Evolutionary conservation across 2,113 vertebrate species (phyloP).

Genomic region (Chionis minor): DNA sequence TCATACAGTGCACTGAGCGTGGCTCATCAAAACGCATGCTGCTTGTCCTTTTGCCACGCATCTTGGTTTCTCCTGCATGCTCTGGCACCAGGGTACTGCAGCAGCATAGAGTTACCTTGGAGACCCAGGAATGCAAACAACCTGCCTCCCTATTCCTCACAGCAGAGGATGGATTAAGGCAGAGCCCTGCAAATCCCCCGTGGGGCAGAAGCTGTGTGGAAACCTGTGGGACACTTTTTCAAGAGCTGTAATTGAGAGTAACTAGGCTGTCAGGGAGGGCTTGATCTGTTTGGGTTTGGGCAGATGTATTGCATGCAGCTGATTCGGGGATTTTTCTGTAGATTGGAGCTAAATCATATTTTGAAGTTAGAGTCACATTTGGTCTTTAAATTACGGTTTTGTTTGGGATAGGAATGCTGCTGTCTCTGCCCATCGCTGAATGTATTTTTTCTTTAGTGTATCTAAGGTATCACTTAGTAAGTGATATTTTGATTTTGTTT

Average conservation of each 20-base stretch:
- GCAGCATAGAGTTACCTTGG: not conserved
- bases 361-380: not conserved
- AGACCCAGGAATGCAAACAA: not conserved
- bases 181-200: not conserved
- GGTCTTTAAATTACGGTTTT: not conserved
- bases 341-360: not conserved
- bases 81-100: not conserved
- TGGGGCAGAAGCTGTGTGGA: not conserved
- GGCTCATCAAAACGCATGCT: not conserved
- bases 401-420: not conserved
- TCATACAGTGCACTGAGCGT: accelerated
- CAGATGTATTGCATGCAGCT: not conserved
- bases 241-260: not conserved
- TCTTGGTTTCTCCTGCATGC: not conserved
- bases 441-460: not conserved
- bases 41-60: not conserved
- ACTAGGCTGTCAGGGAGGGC: not conserved
- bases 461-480: not conserved
- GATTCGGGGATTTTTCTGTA: not conserved
- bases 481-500: not conserved
- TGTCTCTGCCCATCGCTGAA: not conserved
- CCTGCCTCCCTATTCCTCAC: not conserved
- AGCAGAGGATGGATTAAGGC: not conserved
- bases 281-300: not conserved
- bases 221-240: not conserved